Percentiles rank a stretch among this genome's conserved stretches.
Conservation (phyloP, 64 coral and sea anemone species). For the Montipora cactus region DNA sequence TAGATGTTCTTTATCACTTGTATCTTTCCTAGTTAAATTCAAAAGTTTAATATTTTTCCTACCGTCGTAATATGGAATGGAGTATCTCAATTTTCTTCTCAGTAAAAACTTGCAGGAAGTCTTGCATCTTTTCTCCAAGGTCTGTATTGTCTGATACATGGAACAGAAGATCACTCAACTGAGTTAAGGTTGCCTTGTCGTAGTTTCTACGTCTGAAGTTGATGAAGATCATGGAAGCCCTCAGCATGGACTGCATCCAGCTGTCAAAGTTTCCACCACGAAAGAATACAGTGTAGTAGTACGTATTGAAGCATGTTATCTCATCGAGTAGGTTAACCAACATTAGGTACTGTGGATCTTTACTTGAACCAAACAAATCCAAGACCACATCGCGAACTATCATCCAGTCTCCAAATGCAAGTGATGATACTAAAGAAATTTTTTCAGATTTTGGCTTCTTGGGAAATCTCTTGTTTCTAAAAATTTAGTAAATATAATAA, state of each 20-base stretch:
- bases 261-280: slow-evolving; percentile 31
- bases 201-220: slow-evolving; percentile 50
- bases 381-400: slow-evolving; percentile 37
- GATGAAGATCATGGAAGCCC: slow-evolving; percentile 62
- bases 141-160: slow-evolving; percentile 29
- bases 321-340: neutral
- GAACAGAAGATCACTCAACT: slow-evolving; percentile 57
- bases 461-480: neutral
- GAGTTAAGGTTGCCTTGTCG: slow-evolving; percentile 65
- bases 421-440: slow-evolving; percentile 43
- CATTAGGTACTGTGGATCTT: slow-evolving; percentile 45
- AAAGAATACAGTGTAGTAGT: slow-evolving; percentile 30
- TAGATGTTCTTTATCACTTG: too few species aligned
- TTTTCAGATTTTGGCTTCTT: slow-evolving; percentile 21
- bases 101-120: too few species aligned
- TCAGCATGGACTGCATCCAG: slow-evolving; percentile 36
- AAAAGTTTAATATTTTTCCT: slow-evolving; percentile 9
- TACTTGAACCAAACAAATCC: slow-evolving; percentile 41
- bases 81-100: slow-evolving; percentile 25
- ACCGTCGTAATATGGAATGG: slow-evolving; percentile 59
- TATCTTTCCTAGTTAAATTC: neutral
- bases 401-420: slow-evolving; percentile 40
- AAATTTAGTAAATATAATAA: slow-evolving; percentile 4
- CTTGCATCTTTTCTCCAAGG: neutral
- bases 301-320: slow-evolving; percentile 8